Percentiles rank a stretch among this genome's conserved stretches.
phyloP scores from a whole-genome alignment of 1,140 invertebrate species.

The Lithobius niger region DNA sequence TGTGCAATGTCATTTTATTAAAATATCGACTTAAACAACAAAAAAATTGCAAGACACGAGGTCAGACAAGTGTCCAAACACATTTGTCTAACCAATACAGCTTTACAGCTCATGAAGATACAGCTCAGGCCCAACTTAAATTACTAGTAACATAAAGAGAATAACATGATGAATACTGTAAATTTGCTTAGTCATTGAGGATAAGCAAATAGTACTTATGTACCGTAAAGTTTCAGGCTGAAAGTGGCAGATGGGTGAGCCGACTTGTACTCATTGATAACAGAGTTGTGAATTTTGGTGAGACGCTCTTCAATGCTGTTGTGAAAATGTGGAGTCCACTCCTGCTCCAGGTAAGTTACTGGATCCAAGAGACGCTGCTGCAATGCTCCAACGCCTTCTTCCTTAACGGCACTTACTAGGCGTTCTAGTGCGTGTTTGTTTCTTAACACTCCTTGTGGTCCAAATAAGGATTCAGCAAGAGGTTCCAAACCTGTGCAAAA shows the following conservation, averaged over 20 bases:
- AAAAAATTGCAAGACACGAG: no score
- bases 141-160: no score
- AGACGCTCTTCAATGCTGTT: not conserved
- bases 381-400: not conserved
- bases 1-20: no score
- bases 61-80: no score
- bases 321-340: not conserved
- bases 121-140: no score
- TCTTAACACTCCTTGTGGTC: not conserved
- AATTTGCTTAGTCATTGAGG: no score
- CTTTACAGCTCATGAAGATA: no score
- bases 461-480: not conserved
- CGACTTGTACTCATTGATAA: not conserved
- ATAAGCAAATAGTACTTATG: no score
- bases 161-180: no score
- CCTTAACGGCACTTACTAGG: not conserved
- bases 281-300: not conserved
- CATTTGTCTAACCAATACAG: no score
- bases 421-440: not conserved
- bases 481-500: not conserved
- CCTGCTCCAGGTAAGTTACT: not conserved
- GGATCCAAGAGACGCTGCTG: not conserved
- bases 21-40: no score
- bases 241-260: not conserved
- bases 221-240: not conserved